phyloP scores from a whole-genome alignment of 2,888 invertebrate species.

The Serrognathus titanus region DNA sequence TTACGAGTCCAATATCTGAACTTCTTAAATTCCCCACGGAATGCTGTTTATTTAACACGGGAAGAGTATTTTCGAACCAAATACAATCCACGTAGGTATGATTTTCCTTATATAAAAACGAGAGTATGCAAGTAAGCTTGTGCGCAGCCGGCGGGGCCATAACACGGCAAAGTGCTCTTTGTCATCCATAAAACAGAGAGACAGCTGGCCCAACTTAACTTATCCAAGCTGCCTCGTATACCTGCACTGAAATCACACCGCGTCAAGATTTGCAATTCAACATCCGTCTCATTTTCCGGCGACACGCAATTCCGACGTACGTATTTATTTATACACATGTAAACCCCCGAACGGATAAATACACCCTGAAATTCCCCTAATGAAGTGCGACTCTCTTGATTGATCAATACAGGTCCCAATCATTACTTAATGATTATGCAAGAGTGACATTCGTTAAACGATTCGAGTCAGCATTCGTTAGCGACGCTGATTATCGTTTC shows the following conservation, averaged over 20 bases:
- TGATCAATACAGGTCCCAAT: constrained; percentile 41
- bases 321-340: too few relatives aligned
- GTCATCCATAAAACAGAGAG: constrained; percentile 45
- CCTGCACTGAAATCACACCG: constrained; percentile 15
- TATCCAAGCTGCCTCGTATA: constrained; percentile 32
- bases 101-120: constrained; percentile 26
- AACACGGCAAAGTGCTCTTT: constrained; percentile 43
- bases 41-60: constrained; percentile 16
- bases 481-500: constrained; percentile 24
- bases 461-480: constrained; percentile 44
- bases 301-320: too few relatives aligned
- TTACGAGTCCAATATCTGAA: too few relatives aligned
- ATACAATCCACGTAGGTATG: constrained; percentile 20
- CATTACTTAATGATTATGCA: constrained; percentile 44
- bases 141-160: constrained; percentile 40
- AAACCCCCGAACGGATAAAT: too few relatives aligned
- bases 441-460: constrained; percentile 32
- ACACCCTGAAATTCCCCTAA: constrained; percentile 24
- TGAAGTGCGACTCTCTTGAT: constrained; percentile 26
- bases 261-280: constrained; percentile 12
- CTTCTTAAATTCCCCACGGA: constrained; percentile 17
- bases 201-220: constrained; percentile 40
- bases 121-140: constrained; percentile 34
- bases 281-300: constrained; percentile 2
- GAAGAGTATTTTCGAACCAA: constrained; percentile 15